Percentiles rank a stretch among this genome's conserved stretches.
These are phyloP conservation scores for Rhabdomys pumilio DNA, from an alignment of 2,797 vertebrate species.

Conservation along the genomic window DNA sequence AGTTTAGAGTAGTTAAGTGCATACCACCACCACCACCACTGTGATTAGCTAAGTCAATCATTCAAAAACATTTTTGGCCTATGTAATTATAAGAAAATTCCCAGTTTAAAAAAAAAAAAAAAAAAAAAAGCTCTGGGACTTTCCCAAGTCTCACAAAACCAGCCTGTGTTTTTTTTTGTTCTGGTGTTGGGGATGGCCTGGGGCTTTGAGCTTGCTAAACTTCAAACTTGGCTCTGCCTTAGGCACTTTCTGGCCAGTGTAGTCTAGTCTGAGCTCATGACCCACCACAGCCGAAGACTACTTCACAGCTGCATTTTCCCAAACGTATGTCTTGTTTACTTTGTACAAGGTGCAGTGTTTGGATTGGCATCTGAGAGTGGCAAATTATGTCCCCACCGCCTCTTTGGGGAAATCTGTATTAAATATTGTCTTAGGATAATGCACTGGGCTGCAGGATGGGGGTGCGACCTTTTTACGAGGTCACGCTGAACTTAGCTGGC, in stretches of 20 bases:
- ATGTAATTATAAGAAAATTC: background rate
- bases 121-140: background rate
- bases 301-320: background rate
- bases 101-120: constrained; percentile 38
- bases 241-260: too few species aligned
- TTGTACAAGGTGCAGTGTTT: background rate
- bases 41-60: background rate
- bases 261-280: background rate
- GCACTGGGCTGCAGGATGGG: background rate
- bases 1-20: background rate
- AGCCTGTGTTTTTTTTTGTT: background rate
- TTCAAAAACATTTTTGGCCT: constrained; percentile 33
- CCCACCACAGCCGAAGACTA: background rate
- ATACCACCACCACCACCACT: background rate
- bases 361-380: background rate
- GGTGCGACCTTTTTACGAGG: background rate
- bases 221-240: background rate
- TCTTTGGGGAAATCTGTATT: background rate
- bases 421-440: background rate
- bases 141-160: background rate
- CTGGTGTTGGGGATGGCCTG: background rate
- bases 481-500: background rate
- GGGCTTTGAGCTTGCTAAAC: background rate
- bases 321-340: background rate
- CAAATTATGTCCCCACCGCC: background rate